phyloP scores from a whole-genome alignment of 2,888 invertebrate species.

The Nycteola revayana region DNA sequence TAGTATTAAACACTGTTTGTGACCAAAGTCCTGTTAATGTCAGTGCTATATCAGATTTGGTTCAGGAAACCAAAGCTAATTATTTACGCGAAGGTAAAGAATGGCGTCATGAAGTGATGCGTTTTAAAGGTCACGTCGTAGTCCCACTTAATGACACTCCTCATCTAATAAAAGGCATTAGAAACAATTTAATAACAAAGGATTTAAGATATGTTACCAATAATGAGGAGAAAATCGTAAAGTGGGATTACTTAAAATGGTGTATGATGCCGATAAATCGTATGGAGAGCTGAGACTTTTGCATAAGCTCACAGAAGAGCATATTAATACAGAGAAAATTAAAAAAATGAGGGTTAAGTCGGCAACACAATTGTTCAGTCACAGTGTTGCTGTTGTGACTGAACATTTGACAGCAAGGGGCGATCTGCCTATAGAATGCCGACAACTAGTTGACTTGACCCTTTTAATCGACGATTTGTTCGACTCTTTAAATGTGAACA shows the following conservation, averaged over 20 bases:
- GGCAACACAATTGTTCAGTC: conserved; percentile 34
- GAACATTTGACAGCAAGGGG: conserved; percentile 8
- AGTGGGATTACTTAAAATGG: conserved; percentile 14
- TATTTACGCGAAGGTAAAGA: conserved; percentile 15
- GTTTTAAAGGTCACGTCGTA: conserved; percentile 8
- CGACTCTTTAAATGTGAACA: conserved; percentile 4
- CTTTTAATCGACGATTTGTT: conserved; percentile 9
- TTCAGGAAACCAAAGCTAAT: conserved; percentile 17
- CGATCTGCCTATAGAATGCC: conserved; percentile 4
- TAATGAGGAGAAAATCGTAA: background rate
- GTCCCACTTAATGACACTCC: conserved; percentile 10
- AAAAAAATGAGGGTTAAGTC: conserved; percentile 31
- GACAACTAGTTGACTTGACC: background rate
- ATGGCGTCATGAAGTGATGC: conserved; percentile 18
- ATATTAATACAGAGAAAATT: conserved; percentile 26
- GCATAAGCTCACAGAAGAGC: conserved; percentile 30
- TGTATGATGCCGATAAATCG: conserved; percentile 23
- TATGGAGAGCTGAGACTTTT: conserved; percentile 21
- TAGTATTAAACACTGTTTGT: conserved; percentile 23
- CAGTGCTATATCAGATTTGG: conserved; percentile 21
- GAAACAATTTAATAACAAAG: conserved; percentile 7
- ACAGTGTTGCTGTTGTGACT: conserved; percentile 29
- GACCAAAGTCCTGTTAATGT: conserved; percentile 34
- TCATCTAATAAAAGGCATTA: conserved; percentile 5
- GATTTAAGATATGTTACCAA: conserved; percentile 6